Percentiles rank a stretch among this genome's conserved stretches.
These are phyloP conservation scores for Drosophila macrospina DNA, from an alignment of 2,888 invertebrate species.

Conservation along the genomic window DNA sequence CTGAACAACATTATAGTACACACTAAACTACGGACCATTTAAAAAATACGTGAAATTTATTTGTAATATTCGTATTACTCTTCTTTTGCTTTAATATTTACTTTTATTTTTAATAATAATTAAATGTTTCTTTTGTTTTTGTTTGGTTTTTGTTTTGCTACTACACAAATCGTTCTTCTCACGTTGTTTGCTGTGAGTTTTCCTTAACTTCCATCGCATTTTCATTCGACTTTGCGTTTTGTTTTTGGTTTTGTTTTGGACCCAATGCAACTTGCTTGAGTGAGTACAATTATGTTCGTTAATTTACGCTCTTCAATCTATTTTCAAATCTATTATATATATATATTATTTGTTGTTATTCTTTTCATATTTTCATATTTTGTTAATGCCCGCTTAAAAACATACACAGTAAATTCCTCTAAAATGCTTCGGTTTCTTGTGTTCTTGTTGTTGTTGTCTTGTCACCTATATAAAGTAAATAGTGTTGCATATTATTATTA, in stretches of 20 bases:
- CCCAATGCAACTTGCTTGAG: slow-evolving; percentile 77
- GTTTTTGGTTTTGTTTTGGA: slow-evolving; percentile 56
- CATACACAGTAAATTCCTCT: slow-evolving; percentile 75
- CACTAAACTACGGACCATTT: slow-evolving; percentile 74
- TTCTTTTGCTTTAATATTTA: too few species aligned
- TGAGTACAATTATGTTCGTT: slow-evolving; percentile 40
- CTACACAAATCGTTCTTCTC: slow-evolving; percentile 38
- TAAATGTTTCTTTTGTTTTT: slow-evolving; percentile 27
- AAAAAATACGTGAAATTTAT: slow-evolving; percentile 61
- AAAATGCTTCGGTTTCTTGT: slow-evolving; percentile 76
- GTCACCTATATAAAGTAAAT: slow-evolving; percentile 79
- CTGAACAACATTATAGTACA: slow-evolving; percentile 45
- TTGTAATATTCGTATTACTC: slow-evolving; percentile 25
- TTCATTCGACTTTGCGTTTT: slow-evolving; percentile 11
- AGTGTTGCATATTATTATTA: slow-evolving; percentile 70
- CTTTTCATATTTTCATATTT: too few species aligned
- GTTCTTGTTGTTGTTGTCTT: slow-evolving; percentile 71
- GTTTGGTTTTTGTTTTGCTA: background rate
- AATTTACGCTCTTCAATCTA: slow-evolving; percentile 46
- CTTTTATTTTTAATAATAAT: slow-evolving; percentile 18
- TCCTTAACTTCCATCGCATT: slow-evolving; percentile 1
- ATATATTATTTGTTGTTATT: too few species aligned
- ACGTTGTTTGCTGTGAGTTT: slow-evolving; percentile 20
- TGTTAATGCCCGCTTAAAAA: slow-evolving; percentile 61
- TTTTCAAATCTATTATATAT: slow-evolving; percentile 47